Conservation (phyloP, 2,113 vertebrate genomes). For the Xiphorhynchus elegans region DNA sequence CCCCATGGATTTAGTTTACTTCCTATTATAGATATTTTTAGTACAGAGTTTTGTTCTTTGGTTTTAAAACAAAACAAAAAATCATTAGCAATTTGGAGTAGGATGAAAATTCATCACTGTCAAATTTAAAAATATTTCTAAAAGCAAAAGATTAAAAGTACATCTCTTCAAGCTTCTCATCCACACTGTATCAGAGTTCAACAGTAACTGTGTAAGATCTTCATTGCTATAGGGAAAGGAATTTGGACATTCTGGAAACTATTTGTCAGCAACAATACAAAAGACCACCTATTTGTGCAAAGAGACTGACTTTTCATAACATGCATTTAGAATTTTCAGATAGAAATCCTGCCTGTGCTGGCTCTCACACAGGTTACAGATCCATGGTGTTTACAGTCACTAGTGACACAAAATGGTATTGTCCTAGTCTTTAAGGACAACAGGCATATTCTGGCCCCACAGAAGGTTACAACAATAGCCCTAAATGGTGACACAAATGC, state of each 20-base stretch:
- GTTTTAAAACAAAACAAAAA: background rate
- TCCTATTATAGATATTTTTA: background rate
- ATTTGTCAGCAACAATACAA: background rate
- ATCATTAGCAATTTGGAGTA: background rate
- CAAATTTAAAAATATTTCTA: background rate
- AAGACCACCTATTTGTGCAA: background rate
- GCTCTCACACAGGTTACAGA: background rate
- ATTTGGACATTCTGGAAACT: background rate
- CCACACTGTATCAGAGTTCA: background rate
- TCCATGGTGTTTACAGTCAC: background rate
- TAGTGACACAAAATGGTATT: background rate
- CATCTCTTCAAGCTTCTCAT: background rate
- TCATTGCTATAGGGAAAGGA: background rate
- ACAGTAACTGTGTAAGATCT: background rate
- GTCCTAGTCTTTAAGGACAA: background rate
- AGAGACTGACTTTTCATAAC: background rate
- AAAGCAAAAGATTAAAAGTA: background rate
- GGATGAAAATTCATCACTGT: background rate
- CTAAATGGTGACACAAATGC: background rate
- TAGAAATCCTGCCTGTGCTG: background rate
- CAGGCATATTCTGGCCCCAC: background rate
- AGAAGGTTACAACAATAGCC: background rate
- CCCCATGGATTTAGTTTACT: conserved; percentile 2
- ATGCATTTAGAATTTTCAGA: background rate
- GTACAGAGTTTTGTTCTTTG: background rate